Evolutionary conservation across 2,797 vertebrate species (phyloP).

Genomic region (Enteromius treurensis): DNA sequence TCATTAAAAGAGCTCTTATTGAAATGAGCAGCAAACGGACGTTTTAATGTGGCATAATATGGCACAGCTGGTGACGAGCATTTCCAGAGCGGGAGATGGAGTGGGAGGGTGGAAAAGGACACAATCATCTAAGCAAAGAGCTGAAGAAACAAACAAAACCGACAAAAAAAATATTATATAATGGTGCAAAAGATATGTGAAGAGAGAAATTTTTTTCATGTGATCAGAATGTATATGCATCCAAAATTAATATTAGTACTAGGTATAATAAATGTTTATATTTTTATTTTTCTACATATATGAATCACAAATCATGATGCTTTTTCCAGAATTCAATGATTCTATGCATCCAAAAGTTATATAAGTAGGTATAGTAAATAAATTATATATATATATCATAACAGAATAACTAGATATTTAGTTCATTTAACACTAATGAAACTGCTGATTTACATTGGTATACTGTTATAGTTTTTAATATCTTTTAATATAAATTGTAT

Average conservation of each 20-base stretch:
- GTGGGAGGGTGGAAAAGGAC: slow-evolving; percentile 21
- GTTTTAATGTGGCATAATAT: slow-evolving; percentile 51
- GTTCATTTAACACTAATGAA: not conserved
- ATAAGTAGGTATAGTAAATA: too few relatives aligned
- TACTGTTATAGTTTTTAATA: not conserved
- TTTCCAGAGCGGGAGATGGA: slow-evolving; percentile 13
- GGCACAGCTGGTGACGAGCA: slow-evolving; percentile 36
- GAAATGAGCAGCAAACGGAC: slow-evolving; percentile 45
- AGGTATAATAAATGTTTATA: too few relatives aligned
- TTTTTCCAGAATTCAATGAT: too few relatives aligned
- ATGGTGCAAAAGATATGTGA: not conserved
- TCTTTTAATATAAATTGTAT: not conserved
- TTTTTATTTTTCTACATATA: too few relatives aligned
- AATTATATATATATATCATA: not conserved
- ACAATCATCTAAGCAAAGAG: not conserved
- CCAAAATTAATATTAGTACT: too few relatives aligned
- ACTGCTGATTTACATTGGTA: not conserved
- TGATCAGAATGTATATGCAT: too few relatives aligned
- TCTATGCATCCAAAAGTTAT: too few relatives aligned
- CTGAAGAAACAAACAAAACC: not conserved
- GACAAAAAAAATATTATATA: not conserved
- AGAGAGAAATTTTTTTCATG: too few relatives aligned
- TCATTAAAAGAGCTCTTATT: slow-evolving; percentile 49
- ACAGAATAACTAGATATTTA: not conserved
- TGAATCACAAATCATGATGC: too few relatives aligned